Base-by-base conservation (phyloP, 1,140 invertebrate genomes). In the Lysiphlebus fabarum region DNA sequence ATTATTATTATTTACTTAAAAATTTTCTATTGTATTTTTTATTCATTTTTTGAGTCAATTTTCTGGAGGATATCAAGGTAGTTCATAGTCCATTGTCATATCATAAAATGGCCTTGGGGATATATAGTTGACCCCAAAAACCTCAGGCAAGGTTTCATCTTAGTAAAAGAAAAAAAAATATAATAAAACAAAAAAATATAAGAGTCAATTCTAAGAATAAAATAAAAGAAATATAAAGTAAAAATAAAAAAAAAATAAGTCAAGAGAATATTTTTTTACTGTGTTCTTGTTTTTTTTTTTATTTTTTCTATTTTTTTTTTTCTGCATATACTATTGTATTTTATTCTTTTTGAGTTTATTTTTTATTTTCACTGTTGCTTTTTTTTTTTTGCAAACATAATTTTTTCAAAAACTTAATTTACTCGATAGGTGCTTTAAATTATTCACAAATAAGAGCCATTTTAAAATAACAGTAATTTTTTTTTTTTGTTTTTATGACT, bases 31-130 rank as follows among this genome's bases (percentile, higher is more conserved):
- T 26, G 17, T 55, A 45, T 43, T 7, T 37, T 33, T 6, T 53
- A 45, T 44, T 55, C 38, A 17, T 12, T 50, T 17, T 26, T 9
- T 26, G 17, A 26, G 17, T 26, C 17, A 4, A 26, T 26, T 26
- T 26, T 26, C 17, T 4, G 17, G 17, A 26, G 17, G 48, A 34
- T 53, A 58, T 53, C 56, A 58, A 50, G 56, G 49, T 58, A 58
- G 48, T 58, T 53, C 56, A 41, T 48, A 48, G 51, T 37, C 58
- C 53, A 54, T 60, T 60, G 58, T 60, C 51, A 42, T 59, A 60
- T 60, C 38, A 45, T 34, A 50, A 45, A 60, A 44, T 55, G 34
- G 26, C 53, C 51, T 47, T 43, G 38, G 49, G 58, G 58, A 59
- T 47, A 26, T 17, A 53, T 37, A 33, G 53, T 53, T 60, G 58